Percentiles rank a stretch among this genome's conserved stretches.
phyloP scores from a whole-genome alignment of 2,113 vertebrate species.

The Prunella fulvescens region DNA sequence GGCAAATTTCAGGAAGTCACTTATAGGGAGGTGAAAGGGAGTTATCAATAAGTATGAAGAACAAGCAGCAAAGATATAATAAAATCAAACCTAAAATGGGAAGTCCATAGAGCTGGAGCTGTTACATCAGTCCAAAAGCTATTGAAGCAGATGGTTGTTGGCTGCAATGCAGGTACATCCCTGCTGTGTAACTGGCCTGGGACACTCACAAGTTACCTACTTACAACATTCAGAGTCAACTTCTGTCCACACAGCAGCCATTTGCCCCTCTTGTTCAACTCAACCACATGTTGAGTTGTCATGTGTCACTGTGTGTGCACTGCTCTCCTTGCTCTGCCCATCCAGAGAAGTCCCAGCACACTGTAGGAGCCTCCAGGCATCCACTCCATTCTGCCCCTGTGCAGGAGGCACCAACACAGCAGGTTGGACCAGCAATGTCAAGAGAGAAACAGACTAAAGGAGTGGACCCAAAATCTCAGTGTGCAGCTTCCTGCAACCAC shows the following conservation, averaged over 20 bases:
- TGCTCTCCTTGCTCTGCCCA: not conserved
- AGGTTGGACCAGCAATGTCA: not conserved
- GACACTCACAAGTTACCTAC: not conserved
- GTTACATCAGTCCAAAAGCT: not conserved
- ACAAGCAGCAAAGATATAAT: not conserved
- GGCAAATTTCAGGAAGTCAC: not conserved
- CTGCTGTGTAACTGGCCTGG: not conserved
- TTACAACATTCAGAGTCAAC: not conserved
- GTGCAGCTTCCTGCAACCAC: not conserved
- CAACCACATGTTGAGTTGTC: not conserved
- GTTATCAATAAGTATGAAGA: not conserved
- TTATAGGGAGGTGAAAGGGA: not conserved
- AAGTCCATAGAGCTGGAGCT: not conserved
- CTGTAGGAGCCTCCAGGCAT: not conserved
- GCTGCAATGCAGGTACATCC: not conserved
- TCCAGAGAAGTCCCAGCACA: not conserved
- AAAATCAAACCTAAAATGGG: not conserved
- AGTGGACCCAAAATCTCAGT: not conserved
- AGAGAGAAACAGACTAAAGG: not conserved
- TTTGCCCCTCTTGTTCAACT: not conserved
- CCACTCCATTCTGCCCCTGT: not conserved
- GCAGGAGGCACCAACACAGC: not conserved
- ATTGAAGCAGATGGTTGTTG: not conserved
- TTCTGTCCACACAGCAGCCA: not conserved
- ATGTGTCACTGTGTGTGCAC: accelerated